Base-by-base conservation (phyloP, 2,113 vertebrate species). In the Seriola rivoliana region DNA sequence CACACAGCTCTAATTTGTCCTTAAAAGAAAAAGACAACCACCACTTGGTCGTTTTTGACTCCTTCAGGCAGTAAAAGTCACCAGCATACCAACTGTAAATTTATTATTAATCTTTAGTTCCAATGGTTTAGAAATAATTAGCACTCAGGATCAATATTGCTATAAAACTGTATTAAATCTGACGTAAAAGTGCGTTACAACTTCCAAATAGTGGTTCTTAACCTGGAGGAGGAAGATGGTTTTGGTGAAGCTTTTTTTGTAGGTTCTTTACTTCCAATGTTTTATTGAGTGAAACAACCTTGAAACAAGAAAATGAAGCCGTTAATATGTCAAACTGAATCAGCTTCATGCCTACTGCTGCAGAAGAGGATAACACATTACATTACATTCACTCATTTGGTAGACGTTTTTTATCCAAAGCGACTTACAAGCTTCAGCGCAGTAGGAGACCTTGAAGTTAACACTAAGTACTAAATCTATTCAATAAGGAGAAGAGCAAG, bases 261-360 rank as follows among this genome's bases (percentile, higher is more conserved):
- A 59, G 50, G n/a, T 54, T 69, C 11, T 25, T 50, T 25, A 65
- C 63, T 59, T 84, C 46, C 55, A 66, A 29, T 38, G 44, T 74
- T 87, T 85, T 67, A 85, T 78, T 63, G 75, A 75, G 60, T 73
- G 50, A 72, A 79, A 67, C 73, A 10, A 75, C 81, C 69, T 81
- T 72, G 70, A 76, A 78, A 76, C 58, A 38, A 67, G 67, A 82
- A 85, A 81, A 70, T 71, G 67, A 29, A 78, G 73, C 71, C 25
- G 23, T 80, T 66, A 72, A 38, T 0, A 17, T 62, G 74, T 82
- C 78, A 70, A 9, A 46, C 17, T 10, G 25, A 72, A 87, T 87
- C 52, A 73, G 21, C 23, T 36, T 85, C 67, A 76, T 38, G 58
- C 78, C 34, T 64, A 2, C 52, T 29, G 11, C 54, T 34, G 25